Conservation (phyloP, 2,797 vertebrate species). For the Acipenser ruthenus region DNA sequence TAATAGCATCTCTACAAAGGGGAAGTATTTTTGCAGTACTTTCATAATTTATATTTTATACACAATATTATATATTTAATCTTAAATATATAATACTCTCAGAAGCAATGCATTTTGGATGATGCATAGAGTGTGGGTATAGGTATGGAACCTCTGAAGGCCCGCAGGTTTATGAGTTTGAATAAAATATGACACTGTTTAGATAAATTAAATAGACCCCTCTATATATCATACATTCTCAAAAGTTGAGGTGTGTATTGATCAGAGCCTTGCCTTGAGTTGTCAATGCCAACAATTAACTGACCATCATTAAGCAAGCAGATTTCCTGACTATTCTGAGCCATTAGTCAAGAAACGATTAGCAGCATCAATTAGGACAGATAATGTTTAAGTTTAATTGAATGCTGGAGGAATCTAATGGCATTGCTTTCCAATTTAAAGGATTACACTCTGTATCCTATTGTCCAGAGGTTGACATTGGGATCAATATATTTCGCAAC, state of each 20-base stretch:
- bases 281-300: slow-evolving; percentile 35
- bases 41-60: no score
- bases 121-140: no score
- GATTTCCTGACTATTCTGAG: slow-evolving; percentile 37
- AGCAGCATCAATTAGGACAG: slow-evolving; percentile 58
- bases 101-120: no score
- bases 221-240: no score
- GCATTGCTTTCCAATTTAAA: slow-evolving; percentile 51
- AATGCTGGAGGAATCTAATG: slow-evolving; percentile 58
- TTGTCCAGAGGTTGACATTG: slow-evolving; percentile 38
- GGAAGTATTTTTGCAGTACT: no score
- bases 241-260: slow-evolving; percentile 19
- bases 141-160: no score
- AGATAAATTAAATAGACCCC: no score
- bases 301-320: slow-evolving; percentile 45
- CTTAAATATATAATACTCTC: no score
- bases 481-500: slow-evolving; percentile 56
- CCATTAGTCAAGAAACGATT: slow-evolving; percentile 62
- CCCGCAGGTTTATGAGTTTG: no score
- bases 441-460: slow-evolving; percentile 35
- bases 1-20: no score
- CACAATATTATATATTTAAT: no score
- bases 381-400: slow-evolving; percentile 63
- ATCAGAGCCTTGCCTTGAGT: slow-evolving; percentile 28
- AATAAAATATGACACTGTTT: no score